phyloP scores from a whole-genome alignment of 1,140 invertebrate genomes.

The Nylanderia fulva region DNA sequence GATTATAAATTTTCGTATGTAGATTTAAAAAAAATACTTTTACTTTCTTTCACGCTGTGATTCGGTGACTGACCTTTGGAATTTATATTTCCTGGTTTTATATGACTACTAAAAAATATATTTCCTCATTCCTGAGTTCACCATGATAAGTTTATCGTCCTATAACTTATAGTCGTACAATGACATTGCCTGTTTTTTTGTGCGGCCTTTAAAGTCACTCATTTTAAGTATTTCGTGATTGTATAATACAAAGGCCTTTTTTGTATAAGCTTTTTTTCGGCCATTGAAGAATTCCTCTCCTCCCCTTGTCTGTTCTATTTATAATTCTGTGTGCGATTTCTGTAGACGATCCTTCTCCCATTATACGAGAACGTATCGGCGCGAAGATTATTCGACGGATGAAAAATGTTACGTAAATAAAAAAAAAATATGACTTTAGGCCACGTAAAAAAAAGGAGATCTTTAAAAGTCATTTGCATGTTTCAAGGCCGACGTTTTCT shows the following conservation, averaged over 20 bases:
- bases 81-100: background rate
- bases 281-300: background rate
- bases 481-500: conserved; percentile 11
- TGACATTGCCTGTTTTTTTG: background rate
- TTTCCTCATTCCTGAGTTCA: background rate
- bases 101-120: conserved; percentile 4
- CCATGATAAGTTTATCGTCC: background rate
- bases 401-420: conserved; percentile 29
- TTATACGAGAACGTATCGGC: background rate
- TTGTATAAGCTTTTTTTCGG: no score
- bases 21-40: background rate
- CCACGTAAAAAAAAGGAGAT: background rate
- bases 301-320: background rate
- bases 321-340: background rate
- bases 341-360: background rate
- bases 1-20: background rate
- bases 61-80: no score
- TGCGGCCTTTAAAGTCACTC: background rate
- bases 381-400: background rate
- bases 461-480: conserved; percentile 26
- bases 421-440: background rate
- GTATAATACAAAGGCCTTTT: no score
- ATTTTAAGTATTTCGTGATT: background rate
- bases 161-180: background rate
- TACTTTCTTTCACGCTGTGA: no score